Conservation (phyloP, 2,113 vertebrate genomes). For the Galbula dea region DNA sequence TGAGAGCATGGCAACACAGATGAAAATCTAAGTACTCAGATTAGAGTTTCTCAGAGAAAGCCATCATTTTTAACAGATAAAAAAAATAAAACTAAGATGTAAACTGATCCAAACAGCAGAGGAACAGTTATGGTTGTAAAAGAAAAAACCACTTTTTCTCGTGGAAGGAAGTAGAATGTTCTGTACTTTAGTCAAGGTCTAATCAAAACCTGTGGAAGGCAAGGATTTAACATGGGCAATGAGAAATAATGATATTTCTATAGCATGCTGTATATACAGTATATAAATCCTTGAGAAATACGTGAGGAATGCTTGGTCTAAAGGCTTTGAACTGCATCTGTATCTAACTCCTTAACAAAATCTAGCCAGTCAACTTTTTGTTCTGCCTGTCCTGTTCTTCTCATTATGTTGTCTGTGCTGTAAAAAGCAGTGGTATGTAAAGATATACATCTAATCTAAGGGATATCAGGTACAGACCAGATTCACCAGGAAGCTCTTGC, state of each 20-base stretch:
- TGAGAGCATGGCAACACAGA: background rate
- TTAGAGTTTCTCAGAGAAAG: background rate
- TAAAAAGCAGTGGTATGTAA: background rate
- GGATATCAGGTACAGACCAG: background rate
- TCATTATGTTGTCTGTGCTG: background rate
- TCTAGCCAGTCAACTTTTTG: background rate
- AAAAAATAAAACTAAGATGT: background rate
- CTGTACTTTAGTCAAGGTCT: background rate
- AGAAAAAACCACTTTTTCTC: background rate
- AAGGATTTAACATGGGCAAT: background rate
- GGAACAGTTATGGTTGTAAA: background rate
- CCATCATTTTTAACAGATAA: background rate
- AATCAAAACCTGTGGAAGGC: background rate
- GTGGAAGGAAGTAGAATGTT: background rate
- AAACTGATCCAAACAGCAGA: background rate
- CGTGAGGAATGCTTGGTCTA: background rate
- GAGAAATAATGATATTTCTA: background rate
- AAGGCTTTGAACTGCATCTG: slow-evolving; percentile 21
- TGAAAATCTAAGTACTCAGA: background rate
- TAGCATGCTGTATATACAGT: background rate
- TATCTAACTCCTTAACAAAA: background rate
- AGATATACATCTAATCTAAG: background rate
- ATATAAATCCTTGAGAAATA: slow-evolving; percentile 25
- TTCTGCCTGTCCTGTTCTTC: slow-evolving; percentile 5
- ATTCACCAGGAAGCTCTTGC: background rate